These are phyloP conservation scores for Microtus oregoni DNA, from an alignment of 2,113 vertebrate species.

Conservation along the genomic window DNA sequence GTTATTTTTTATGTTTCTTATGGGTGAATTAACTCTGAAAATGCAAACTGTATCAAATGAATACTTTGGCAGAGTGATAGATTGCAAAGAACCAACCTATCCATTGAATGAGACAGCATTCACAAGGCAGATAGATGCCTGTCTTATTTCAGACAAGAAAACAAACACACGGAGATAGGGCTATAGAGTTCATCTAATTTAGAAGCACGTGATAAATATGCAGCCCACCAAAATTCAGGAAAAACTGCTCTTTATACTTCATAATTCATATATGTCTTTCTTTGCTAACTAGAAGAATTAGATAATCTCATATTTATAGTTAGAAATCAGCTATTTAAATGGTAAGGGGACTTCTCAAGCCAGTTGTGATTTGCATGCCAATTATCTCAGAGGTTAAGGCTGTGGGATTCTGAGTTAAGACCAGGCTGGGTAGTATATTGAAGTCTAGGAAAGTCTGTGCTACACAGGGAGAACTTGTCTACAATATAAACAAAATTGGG, in stretches of 20 bases:
- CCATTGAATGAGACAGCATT: background rate
- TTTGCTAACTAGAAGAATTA: background rate
- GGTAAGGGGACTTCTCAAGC: background rate
- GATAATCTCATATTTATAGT: background rate
- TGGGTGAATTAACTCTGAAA: constrained; percentile 46
- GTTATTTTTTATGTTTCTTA: background rate
- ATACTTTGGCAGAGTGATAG: constrained; percentile 46
- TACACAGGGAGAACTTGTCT: background rate
- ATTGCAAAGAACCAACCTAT: constrained; percentile 3
- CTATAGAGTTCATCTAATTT: background rate
- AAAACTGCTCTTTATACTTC: background rate
- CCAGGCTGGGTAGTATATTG: background rate
- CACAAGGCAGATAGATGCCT: background rate
- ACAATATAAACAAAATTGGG: background rate
- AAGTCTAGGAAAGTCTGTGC: background rate
- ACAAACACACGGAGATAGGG: background rate
- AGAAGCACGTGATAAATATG: background rate
- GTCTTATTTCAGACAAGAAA: background rate
- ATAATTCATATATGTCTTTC: background rate
- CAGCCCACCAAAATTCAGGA: background rate
- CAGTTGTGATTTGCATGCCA: background rate
- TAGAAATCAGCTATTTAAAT: constrained; percentile 9
- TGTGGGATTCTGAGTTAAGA: background rate
- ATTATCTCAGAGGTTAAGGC: background rate
- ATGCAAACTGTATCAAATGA: constrained; percentile 33